Conservation (phyloP, 1,140 invertebrate species). For the Magallana angulata region DNA sequence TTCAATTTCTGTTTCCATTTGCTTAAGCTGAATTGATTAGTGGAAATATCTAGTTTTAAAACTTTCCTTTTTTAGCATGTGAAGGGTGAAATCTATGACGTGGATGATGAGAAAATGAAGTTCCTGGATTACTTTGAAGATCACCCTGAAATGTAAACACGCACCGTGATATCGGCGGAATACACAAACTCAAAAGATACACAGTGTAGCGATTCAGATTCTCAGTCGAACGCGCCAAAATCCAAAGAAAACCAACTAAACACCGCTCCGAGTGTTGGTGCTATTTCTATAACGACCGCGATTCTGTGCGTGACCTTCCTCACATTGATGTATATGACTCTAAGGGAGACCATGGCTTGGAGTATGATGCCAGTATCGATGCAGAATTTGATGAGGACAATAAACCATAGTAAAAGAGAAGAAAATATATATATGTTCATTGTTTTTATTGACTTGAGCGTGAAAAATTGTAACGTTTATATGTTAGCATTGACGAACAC, state of each 20-base stretch:
- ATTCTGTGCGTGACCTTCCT: not conserved
- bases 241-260: not conserved
- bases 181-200: not conserved
- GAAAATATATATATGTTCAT: not conserved
- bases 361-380: not conserved
- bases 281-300: conserved; percentile 15
- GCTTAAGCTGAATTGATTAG: no score
- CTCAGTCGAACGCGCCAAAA: not conserved
- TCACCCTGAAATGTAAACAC: conserved; percentile 4
- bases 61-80: not conserved
- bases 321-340: not conserved
- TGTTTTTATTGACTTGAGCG: not conserved
- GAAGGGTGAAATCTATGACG: conserved; percentile 22
- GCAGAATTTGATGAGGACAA: not conserved
- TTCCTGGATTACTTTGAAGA: conserved; percentile 27
- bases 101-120: conserved; percentile 9
- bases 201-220: not conserved
- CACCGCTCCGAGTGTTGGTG: not conserved
- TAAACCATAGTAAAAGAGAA: not conserved
- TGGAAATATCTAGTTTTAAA: no score
- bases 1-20: no score
- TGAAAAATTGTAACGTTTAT: not conserved
- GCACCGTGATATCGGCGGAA: not conserved
- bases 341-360: not conserved
- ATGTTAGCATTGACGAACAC: no score